phyloP scores from a whole-genome alignment of 1,140 invertebrate genomes.

The Bombus confusus region DNA sequence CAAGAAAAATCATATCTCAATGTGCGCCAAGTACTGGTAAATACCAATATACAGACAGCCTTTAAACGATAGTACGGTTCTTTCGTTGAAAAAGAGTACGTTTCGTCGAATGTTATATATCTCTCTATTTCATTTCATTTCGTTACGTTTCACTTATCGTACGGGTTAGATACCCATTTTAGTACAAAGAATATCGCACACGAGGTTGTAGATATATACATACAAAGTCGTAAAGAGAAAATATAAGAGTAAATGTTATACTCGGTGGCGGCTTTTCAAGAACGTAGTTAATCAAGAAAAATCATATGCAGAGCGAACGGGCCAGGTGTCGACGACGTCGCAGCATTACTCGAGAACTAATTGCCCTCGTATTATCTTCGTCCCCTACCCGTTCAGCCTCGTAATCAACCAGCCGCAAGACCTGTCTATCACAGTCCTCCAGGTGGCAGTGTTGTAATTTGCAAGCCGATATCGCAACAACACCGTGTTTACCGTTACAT shows the following conservation, averaged over 20 bases:
- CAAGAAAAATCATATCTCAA: slow-evolving; percentile 57
- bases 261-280: no score
- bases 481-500: slow-evolving; percentile 71
- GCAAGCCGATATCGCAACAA: slow-evolving; percentile 69
- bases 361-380: slow-evolving; percentile 65
- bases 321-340: slow-evolving; percentile 66
- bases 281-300: slow-evolving; percentile 58
- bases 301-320: slow-evolving; percentile 47
- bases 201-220: no score
- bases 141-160: no score
- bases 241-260: no score
- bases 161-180: no score
- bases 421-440: slow-evolving; percentile 71
- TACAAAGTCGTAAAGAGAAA: no score
- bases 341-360: slow-evolving; percentile 68
- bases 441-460: slow-evolving; percentile 70
- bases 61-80: neutral
- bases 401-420: slow-evolving; percentile 67
- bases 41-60: neutral
- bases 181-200: no score
- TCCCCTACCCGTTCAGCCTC: slow-evolving; percentile 33
- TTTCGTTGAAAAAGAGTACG: neutral
- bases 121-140: no score
- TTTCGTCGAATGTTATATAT: no score
- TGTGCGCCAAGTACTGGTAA: slow-evolving; percentile 31